Percentiles rank a stretch among this genome's conserved stretches.
phyloP scores from a whole-genome alignment of 2,888 invertebrate species.

The Hylaea fasciaria region DNA sequence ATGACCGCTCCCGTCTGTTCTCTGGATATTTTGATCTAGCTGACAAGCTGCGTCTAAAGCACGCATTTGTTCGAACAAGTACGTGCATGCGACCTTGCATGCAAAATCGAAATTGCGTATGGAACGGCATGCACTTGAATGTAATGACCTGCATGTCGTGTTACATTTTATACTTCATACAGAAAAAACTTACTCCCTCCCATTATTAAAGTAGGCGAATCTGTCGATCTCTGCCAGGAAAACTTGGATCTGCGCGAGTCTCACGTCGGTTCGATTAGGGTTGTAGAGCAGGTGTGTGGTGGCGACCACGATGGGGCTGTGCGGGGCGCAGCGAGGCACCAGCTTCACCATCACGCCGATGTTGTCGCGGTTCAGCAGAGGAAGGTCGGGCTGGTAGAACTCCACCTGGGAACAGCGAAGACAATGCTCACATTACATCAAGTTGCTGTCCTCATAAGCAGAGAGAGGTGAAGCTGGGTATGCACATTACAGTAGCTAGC shows the following conservation, averaged over 20 bases:
- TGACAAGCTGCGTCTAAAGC: no score
- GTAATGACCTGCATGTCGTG: no score
- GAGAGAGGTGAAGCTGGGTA: no score
- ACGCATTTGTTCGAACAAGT: no score
- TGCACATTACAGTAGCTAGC: no score
- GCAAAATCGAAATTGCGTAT: no score
- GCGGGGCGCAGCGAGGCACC: conserved; percentile 76
- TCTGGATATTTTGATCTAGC: no score
- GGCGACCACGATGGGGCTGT: conserved; percentile 89
- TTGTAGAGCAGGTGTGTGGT: conserved; percentile 98
- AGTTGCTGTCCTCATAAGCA: no score
- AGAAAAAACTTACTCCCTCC: conserved; percentile 54
- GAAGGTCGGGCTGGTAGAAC: conserved; percentile 85
- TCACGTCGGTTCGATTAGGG: conserved; percentile 93
- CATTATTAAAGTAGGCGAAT: conserved; percentile 84
- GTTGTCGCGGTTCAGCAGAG: conserved; percentile 93
- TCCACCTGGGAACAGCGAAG: conserved; percentile 84
- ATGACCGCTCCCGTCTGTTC: no score
- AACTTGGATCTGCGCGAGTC: conserved; percentile 94
- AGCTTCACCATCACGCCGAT: conserved; percentile 93
- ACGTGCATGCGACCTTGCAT: no score
- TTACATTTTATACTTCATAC: no score
- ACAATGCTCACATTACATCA: neutral
- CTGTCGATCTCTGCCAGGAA: conserved; percentile 94
- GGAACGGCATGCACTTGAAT: no score